These are phyloP conservation scores for Danio choprae DNA, from an alignment of 2,797 vertebrate genomes.

Conservation along the genomic window DNA sequence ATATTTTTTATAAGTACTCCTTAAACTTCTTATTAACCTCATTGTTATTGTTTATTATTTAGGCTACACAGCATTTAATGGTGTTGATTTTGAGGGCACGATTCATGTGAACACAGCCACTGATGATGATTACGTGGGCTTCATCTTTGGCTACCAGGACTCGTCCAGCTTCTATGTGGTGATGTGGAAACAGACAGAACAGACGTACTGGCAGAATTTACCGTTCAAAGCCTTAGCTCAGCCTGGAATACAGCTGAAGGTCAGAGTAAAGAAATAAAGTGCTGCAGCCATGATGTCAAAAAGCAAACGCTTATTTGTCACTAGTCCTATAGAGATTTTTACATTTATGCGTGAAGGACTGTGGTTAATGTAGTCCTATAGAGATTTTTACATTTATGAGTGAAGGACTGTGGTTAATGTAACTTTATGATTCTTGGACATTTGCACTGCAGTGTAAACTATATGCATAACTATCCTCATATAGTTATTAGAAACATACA, in stretches of 20 bases:
- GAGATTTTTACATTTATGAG: too few species aligned
- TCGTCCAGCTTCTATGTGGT: slow-evolving; percentile 95
- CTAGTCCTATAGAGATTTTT: too few species aligned
- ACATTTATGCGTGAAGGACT: too few species aligned
- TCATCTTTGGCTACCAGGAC: slow-evolving; percentile 96
- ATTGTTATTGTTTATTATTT: neutral
- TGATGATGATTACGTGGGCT: slow-evolving; percentile 93
- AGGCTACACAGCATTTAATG: slow-evolving; percentile 95
- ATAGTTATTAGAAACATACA: too few species aligned
- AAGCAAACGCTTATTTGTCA: too few species aligned
- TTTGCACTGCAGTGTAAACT: too few species aligned
- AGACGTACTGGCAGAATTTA: slow-evolving; percentile 91
- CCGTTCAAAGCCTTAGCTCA: slow-evolving; percentile 88
- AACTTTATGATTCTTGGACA: too few species aligned
- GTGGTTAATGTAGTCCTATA: too few species aligned
- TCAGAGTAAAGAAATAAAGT: slow-evolving; percentile 52
- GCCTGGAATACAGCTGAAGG: slow-evolving; percentile 92
- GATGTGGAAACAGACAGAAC: slow-evolving; percentile 97
- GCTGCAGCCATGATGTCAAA: too few species aligned
- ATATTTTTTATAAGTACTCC: too few species aligned
- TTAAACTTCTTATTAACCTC: neutral
- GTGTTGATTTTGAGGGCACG: slow-evolving; percentile 95
- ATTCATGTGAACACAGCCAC: slow-evolving; percentile 94
- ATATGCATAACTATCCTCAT: too few species aligned
- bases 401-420: too few species aligned